Base-by-base conservation (phyloP, 2,113 vertebrate genomes). In the Thamnophis sirtalis region DNA sequence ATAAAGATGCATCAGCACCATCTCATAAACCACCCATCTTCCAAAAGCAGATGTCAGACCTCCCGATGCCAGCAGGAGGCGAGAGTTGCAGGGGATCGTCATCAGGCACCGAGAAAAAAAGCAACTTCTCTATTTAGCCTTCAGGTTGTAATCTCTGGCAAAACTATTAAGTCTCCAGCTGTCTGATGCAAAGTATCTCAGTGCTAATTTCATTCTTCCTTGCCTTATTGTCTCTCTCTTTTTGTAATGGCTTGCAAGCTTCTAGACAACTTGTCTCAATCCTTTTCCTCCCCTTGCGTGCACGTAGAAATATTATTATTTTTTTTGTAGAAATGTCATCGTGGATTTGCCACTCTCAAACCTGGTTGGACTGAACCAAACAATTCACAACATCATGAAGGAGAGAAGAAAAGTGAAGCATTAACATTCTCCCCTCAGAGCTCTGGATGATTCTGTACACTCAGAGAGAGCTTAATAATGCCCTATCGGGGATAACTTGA, bases 271-370 rank as follows among this genome's bases (percentile, higher is more conserved):
- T 92, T 55, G 38, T 92, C 54, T 53, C 48, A 63, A 26, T 24
- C 10, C 60, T 58, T 86, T 73, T 84, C 17, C 33, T 55, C 51
- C 84, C 19, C 73, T 1, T 4, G 19, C 85, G 0, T 17, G 3
- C 2, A 15, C 15, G 28, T 3, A 0, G 53, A 17, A 93, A 48
- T 89, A 48, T 17, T 15, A 88, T 26, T 21, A 19, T 3, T 26
- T 88, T 38, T 58, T 90, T 73, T 87, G 13, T 50, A 26, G 85
- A 51, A 6, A 68, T 28, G 38, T 1, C n/a, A 43, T 89, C 54
- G 84, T 60, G 26, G 49, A 38, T 86, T 86, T 93, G 93, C 55
- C 11, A 5, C 86, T 93, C 91, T 10, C 3, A 93, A 55, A 63
- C 6, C 5, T 10, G 24, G 50, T 3, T 0, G 84, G 51, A 91